Evolutionary conservation across 92 coral and sea anemone species (phyloP).

Genomic region (Phenganax stokvisi): DNA sequence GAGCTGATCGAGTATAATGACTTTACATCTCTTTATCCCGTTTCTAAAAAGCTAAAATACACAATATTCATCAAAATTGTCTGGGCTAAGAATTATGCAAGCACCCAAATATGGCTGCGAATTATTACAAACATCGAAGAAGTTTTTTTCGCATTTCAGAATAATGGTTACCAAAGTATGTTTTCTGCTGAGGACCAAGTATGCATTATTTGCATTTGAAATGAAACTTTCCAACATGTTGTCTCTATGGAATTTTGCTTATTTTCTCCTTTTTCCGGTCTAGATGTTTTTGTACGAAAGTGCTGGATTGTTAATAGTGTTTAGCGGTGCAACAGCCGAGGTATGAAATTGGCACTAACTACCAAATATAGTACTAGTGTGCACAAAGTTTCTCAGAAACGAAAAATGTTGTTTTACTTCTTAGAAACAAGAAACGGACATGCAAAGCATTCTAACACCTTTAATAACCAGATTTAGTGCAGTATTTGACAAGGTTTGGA

Average conservation of each 20-base stretch:
- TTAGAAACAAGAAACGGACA: conserved; percentile 80
- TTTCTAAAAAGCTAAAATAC: too few relatives aligned
- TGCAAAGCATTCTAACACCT: conserved; percentile 76
- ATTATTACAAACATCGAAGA: not conserved
- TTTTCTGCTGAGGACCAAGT: conserved; percentile 89
- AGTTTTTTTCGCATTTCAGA: conserved; percentile 41
- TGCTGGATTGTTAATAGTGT: conserved; percentile 89
- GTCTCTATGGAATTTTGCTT: not conserved
- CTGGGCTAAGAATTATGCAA: too few relatives aligned
- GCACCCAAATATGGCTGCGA: too few relatives aligned
- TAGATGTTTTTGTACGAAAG: conserved; percentile 90
- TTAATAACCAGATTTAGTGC: conserved; percentile 69
- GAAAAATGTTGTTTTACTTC: not conserved
- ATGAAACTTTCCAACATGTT: not conserved
- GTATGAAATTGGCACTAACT: conserved; percentile 32
- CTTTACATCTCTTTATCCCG: too few relatives aligned
- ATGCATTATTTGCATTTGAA: not conserved
- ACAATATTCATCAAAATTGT: too few relatives aligned
- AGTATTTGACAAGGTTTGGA: conserved; percentile 62
- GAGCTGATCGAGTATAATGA: too few relatives aligned
- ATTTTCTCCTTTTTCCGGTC: not conserved
- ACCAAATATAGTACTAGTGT: not conserved
- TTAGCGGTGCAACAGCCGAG: conserved; percentile 85
- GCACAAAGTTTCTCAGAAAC: not conserved
- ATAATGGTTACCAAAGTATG: conserved; percentile 74